These are phyloP conservation scores for Perognathus longimembris DNA, from an alignment of 2,113 vertebrate species.

Conservation along the genomic window DNA sequence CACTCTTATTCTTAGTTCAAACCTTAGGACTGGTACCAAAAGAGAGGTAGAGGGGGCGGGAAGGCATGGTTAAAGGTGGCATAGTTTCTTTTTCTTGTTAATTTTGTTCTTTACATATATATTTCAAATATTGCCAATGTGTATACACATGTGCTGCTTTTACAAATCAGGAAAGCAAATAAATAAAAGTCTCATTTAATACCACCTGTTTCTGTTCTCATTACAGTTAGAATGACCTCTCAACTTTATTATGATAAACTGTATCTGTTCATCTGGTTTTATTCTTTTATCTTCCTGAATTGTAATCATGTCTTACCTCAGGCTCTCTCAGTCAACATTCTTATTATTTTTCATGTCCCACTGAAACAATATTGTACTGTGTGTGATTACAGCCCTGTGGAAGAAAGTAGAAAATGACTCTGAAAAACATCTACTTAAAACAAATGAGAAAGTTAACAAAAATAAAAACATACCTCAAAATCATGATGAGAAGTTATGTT, in stretches of 20 bases:
- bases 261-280: conserved; percentile 68
- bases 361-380: conserved; percentile 77
- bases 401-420: conserved; percentile 60
- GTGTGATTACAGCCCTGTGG: conserved; percentile 54
- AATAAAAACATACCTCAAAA: conserved; percentile 34
- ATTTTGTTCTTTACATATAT: not conserved
- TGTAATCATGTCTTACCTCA: conserved; percentile 62
- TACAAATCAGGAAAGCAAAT: conserved; percentile 46
- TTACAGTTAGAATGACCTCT: conserved; percentile 49
- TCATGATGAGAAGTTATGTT: not conserved
- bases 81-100: not conserved
- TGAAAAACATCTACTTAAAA: conserved; percentile 64
- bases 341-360: conserved; percentile 75
- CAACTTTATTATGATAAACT: conserved; percentile 16
- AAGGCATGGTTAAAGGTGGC: no score
- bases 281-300: conserved; percentile 70
- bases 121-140: not conserved
- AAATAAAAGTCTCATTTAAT: conserved; percentile 56
- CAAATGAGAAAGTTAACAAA: not conserved
- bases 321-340: conserved; percentile 63
- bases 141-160: conserved; percentile 6
- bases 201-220: conserved; percentile 38
- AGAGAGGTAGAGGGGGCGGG: no score
- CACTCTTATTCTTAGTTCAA: no score
- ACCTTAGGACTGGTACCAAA: no score